Base-by-base conservation (phyloP, 2,888 invertebrate genomes). In the Orthosia gracilis region DNA sequence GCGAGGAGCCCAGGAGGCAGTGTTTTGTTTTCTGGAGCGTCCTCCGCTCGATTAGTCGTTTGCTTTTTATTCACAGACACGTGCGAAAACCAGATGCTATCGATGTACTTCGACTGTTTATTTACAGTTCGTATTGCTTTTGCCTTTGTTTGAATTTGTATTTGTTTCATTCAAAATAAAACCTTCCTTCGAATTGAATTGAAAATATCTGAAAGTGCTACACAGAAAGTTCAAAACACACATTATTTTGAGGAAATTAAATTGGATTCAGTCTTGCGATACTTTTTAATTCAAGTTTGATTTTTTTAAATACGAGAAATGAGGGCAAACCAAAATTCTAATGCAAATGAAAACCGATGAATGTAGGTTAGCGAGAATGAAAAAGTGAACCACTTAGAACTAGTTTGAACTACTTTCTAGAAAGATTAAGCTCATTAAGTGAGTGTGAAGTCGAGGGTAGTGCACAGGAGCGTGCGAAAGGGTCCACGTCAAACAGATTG, bases 21-120 rank as follows among this genome's bases (percentile, higher is more conserved):
- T 89, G 91, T 90, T 94, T 92, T 94, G 92, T 94, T 94, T 94
- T 92, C 91, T 85, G 65, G 86, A 83, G 84, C 85, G 86, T 88
- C 86, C 88, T 90, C 85, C 90, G 90, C 90, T 90, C 91, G 91
- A 94, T 94, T 94, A 92, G 92, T 87, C 88, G 85, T 89, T 91
- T 89, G 87, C 89, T 89, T 90, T 91, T 93, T 92, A 92, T 91
- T 90, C 90, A 76, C 73, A 88, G 88, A 89, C 90, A 91, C 90
- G 90, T 90, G 87, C 86, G 76, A 76, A 88, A 87, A 88, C 80
- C 90, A 88, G 90, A 90, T 89, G 88, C 89, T 89, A 88, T 90
- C 86, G 86, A 88, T 85, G 77, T 85, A 86, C 80, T 82, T 81
- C 80, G 76, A 78, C 61, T 72, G 71, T 80, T 79, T 86, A 84